Percentiles rank a stretch among this genome's conserved stretches.
Evolutionary conservation across 2,888 invertebrate genomes (phyloP).

Genomic region (Hermodice carunculata): DNA sequence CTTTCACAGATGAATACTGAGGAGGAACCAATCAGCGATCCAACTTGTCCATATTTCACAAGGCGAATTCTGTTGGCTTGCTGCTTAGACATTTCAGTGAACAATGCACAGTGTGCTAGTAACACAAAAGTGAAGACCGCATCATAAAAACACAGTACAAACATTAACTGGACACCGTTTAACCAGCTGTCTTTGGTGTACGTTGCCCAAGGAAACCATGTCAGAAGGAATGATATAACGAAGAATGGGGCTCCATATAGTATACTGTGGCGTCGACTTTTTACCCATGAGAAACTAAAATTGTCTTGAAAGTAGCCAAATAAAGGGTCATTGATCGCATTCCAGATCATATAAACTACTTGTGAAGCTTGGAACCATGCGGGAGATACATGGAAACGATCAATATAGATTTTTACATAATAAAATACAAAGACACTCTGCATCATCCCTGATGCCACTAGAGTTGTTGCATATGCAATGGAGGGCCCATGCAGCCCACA

Average conservation of each 20-base stretch:
- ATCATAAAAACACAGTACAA: constrained; percentile 70
- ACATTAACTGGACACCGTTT: constrained; percentile 69
- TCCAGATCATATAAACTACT: constrained; percentile 70
- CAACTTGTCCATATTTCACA: constrained; percentile 61
- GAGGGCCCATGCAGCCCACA: too few relatives aligned
- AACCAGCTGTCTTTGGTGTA: constrained; percentile 50
- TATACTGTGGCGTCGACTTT: constrained; percentile 67
- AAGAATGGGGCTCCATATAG: constrained; percentile 68
- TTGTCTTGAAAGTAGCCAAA: constrained; percentile 69
- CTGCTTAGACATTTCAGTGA: constrained; percentile 65
- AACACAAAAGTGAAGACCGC: constrained; percentile 69
- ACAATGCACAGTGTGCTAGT: constrained; percentile 67
- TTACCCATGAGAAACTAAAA: constrained; percentile 56
- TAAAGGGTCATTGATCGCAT: constrained; percentile 71
- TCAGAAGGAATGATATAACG: constrained; percentile 65
- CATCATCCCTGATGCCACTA: constrained; percentile 55
- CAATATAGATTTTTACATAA: constrained; percentile 70
- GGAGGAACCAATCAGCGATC: constrained; percentile 49
- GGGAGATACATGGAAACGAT: constrained; percentile 68
- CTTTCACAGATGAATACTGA: constrained; percentile 54
- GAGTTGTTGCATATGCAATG: constrained; percentile 51
- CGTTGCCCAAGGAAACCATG: constrained; percentile 68
- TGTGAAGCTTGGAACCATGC: constrained; percentile 70
- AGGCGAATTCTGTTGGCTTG: constrained; percentile 62
- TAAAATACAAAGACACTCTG: constrained; percentile 69